Percentiles rank a stretch among this genome's conserved stretches.
Evolutionary conservation across 2,113 vertebrate genomes (phyloP).

Genomic region (Motacilla alba): DNA sequence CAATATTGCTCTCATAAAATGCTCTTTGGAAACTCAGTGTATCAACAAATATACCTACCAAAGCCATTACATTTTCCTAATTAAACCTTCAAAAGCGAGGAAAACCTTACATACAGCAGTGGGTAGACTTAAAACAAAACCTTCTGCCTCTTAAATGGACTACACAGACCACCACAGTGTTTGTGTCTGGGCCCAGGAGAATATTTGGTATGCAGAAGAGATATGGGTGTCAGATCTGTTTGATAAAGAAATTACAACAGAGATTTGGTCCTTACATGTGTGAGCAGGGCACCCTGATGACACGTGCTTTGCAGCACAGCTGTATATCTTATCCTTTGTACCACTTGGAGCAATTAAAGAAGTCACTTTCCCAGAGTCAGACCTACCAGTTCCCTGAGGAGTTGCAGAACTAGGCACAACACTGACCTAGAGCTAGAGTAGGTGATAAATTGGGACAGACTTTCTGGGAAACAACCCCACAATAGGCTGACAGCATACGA

Average conservation of each 20-base stretch:
- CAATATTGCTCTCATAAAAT: background rate
- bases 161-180: background rate
- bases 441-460: background rate
- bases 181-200: background rate
- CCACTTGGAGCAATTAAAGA: background rate
- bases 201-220: background rate
- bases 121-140: background rate
- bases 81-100: background rate
- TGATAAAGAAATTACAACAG: background rate
- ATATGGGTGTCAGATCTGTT: background rate
- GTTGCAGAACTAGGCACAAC: background rate
- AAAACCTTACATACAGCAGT: background rate
- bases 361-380: background rate
- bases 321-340: background rate
- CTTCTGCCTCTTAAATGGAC: background rate
- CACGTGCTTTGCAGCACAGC: background rate
- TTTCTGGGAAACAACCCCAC: background rate
- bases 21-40: background rate
- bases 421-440: background rate
- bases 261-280: background rate
- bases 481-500: accelerated
- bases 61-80: background rate
- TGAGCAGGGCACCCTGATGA: background rate
- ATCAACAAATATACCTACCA: background rate
- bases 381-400: background rate